Evolutionary conservation across 1,140 invertebrate species (phyloP), one percentile per base, ranked within the genome.

Genomic region (Nasonia vitripennis): DNA sequence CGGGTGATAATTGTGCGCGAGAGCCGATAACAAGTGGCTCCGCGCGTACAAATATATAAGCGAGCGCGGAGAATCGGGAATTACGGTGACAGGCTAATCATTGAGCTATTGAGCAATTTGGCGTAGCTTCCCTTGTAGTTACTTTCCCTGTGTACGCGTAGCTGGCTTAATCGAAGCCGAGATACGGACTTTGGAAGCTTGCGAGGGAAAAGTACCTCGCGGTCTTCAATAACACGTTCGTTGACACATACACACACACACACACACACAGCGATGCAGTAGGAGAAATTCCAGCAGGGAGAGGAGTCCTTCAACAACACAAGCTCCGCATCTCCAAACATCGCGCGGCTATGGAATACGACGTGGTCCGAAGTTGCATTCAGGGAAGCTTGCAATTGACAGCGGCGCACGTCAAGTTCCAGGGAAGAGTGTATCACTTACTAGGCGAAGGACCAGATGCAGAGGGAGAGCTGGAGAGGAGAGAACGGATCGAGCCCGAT

Each of bases 331-430:
- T 17, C 17, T 55, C 51, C 51, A 55, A 55, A 55, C 51, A 55
- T 20, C 51, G 51, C 0, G 7, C 10, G 10, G 41, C 41, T 45
- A 45, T 45, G 41, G 6, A 45, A 45, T 45, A 45, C 41, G 4
- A 11, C 10, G 2, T 17, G 12, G 51, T 55, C 17, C 12, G 17
- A 14, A 55, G 17, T n/a, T 62, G 55, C 17, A 20, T 62, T 62
- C 70, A 11, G 70, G 14, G 70, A 14, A 71, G 37, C 17, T 80
- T 68, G 78, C 78, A 68, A 80, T 80, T 80, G 78, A 80, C 77
- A 78, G 12, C 20, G 3, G 70, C 73, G 4, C 20, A 17, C 27
- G 34, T 31, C n/a, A 80, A 80, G 20, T 81, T 81, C 34, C 37
- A 51, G 67, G 34, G 41, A n/a, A n/a, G 68, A 81, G 62, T 81